Base-by-base conservation (phyloP, 2,888 invertebrate genomes). In the Ophion costatus region DNA sequence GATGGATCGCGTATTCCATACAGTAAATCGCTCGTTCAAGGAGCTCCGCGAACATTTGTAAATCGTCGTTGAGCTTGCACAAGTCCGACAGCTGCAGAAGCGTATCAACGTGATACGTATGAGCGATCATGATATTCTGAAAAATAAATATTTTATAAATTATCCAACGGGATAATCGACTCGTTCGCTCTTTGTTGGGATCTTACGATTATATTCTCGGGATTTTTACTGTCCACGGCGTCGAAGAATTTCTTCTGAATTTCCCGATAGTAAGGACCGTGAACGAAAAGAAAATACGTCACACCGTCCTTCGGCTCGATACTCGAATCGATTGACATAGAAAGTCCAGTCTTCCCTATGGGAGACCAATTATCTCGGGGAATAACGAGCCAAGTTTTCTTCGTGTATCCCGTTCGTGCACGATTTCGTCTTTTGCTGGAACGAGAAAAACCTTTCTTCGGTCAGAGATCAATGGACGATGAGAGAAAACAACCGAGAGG, bases 91-190 rank as follows among this genome's bases (percentile, higher is more conserved):
- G 94, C 92, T 98, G 98, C 80, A 98, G 95, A 74, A 97, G 94
- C 0, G 97, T 95, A 92, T 98, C 97, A 57, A 98, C 96, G 90
- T 98, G 98, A 91, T 97, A 97, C 0, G 97, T 97, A 92, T 97
- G 95, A 45, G 95, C 94, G 89, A 96, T 96, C 73, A 97, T 95
- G 83, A 98, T 95, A 86, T 95, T 94, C 96, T 96, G 90, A 24
- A 93, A 93, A 9, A 61, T 22, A 56, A 29, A 69, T 14, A 22
- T 3, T 66, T 2, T 10, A 24, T 45, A 2, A 56, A n/a, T 14
- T n/a, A 67, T 11, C 10, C 2, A 17, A 20, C 17, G 2, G 9
- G 5, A 0, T 0, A 64, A 67, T 51, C 6, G 51, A 1, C n/a
- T 4, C 45, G 17, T 33, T 38, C 9, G 17, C 20, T 51, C 14